Percentiles rank a stretch among this genome's conserved stretches.
phyloP scores from a whole-genome alignment of 2,888 invertebrate genomes.

The Magallana nippona region DNA sequence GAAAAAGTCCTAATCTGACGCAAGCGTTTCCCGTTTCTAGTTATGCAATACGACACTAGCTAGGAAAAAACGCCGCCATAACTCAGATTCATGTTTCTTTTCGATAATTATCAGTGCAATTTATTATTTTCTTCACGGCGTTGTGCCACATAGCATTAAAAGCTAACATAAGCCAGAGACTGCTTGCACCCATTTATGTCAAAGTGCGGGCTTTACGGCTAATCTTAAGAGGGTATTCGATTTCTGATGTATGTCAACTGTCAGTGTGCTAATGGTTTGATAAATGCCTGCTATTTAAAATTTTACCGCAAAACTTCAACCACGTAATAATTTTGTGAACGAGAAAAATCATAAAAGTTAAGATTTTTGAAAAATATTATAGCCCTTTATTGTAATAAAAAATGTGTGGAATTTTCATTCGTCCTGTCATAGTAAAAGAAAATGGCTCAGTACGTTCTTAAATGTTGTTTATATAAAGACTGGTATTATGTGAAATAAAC shows the following conservation, averaged over 20 bases:
- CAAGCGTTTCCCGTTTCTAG: conserved; percentile 26
- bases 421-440: too few relatives aligned
- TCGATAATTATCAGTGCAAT: conserved; percentile 31
- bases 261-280: conserved; percentile 19
- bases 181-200: conserved; percentile 30
- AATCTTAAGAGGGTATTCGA: conserved; percentile 12
- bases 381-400: too few relatives aligned
- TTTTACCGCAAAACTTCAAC: neutral
- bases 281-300: conserved; percentile 15
- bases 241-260: conserved; percentile 32
- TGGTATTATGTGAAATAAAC: too few relatives aligned
- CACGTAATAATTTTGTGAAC: neutral
- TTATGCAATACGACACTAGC: conserved; percentile 33
- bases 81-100: conserved; percentile 33
- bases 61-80: conserved; percentile 5
- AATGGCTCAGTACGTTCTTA: too few relatives aligned
- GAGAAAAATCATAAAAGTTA: neutral
- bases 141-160: conserved; percentile 21
- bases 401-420: too few relatives aligned
- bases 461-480: too few relatives aligned
- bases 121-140: conserved; percentile 32
- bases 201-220: conserved; percentile 11
- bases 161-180: conserved; percentile 13
- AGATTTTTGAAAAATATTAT: neutral
- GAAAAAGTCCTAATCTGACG: conserved; percentile 16